Base-by-base conservation (phyloP, 2,113 vertebrate genomes). In the Paracanthobrama guichenoti region DNA sequence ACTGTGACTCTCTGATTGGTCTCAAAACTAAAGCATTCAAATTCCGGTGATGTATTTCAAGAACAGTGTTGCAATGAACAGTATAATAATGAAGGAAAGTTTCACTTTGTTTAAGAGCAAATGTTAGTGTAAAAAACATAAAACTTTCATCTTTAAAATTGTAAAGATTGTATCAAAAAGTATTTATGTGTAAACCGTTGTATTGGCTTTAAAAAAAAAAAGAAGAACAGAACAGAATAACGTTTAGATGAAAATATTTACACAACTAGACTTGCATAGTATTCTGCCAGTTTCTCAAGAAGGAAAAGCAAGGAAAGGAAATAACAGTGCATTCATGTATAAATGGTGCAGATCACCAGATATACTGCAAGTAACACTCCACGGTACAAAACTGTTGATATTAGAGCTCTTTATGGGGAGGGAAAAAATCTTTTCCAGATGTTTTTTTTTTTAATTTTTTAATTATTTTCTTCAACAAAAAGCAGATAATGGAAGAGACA, bases 221-320 rank as follows among this genome's bases (percentile, higher is more conserved):
- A n/a, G n/a, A n/a, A n/a, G n/a, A n/a, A n/a, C n/a, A n/a, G 3
- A 7, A 72, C 24, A 46, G 2, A 55, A 20, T 0, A 55, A 18
- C 6, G 18, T 18, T 20, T 67, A 35, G 18, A 67, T 22, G 44
- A 71, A 26, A 62, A 20, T 79, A 16, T 62, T 79, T 79, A 26
- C 57, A 44, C 39, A 46, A 28, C 9, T 79, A 20, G 16, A 46
- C 77, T 79, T 60, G 13, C 4, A 22, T 57, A 62, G 9, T 26
- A 79, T 79, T 31, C 18, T 50, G 79, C 79, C 26, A 66, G 31
- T n/a, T 81, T 81, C 60, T 67, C 79, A 53, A 39, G 39, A 39
- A 44, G 39, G 11, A 26, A 60, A 48, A 39, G n/a, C 20, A 46
- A 67, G 44, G 79, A 81, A 81, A 81, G 28, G 5, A 79, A 62